A percentile compares a stretch with the other conserved stretches of the same genome.
These are phyloP conservation scores for Drosophila arawakana DNA, from an alignment of 1,140 invertebrate species.

Conservation along the genomic window DNA sequence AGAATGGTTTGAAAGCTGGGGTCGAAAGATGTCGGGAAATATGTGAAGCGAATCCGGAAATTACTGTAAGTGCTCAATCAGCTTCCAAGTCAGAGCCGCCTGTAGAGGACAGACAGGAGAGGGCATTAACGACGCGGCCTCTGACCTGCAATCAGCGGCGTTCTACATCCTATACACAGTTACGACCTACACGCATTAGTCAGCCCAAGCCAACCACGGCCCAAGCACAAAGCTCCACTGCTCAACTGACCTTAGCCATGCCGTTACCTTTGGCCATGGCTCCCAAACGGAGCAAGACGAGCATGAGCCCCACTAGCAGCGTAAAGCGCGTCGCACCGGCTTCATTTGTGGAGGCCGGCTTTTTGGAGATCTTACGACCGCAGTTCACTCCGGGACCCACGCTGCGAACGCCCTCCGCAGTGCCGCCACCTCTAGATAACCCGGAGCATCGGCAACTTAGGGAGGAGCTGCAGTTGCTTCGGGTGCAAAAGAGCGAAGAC, in stretches of 20 bases:
- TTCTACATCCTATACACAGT: constrained; percentile 69
- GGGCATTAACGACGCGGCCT: constrained; percentile 34
- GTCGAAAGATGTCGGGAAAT: too few species aligned
- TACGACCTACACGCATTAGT: constrained; percentile 73
- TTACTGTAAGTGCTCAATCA: neutral
- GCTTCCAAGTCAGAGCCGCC: neutral
- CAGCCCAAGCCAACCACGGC: constrained; percentile 75
- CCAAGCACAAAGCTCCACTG: constrained; percentile 68
- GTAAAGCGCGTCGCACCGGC: constrained; percentile 57
- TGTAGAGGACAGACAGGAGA: neutral
- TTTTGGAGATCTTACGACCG: constrained; percentile 94
- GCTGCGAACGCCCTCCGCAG: constrained; percentile 87
- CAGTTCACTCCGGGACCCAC: constrained; percentile 94
- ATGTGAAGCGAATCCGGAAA: neutral
- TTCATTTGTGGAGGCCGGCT: constrained; percentile 89
- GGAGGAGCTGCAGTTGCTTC: constrained; percentile 96
- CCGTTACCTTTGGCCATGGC: constrained; percentile 67
- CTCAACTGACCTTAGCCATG: constrained; percentile 68
- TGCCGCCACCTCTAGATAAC: constrained; percentile 85
- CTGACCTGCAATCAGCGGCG: constrained; percentile 70
- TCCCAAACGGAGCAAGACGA: constrained; percentile 79
- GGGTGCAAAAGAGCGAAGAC: constrained; percentile 93
- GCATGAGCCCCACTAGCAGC: constrained; percentile 74
- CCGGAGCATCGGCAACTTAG: constrained; percentile 90
- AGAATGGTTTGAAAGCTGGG: too few species aligned